These are phyloP conservation scores for Drosophila limbata DNA, from an alignment of 2,888 invertebrate species.

Conservation along the genomic window DNA sequence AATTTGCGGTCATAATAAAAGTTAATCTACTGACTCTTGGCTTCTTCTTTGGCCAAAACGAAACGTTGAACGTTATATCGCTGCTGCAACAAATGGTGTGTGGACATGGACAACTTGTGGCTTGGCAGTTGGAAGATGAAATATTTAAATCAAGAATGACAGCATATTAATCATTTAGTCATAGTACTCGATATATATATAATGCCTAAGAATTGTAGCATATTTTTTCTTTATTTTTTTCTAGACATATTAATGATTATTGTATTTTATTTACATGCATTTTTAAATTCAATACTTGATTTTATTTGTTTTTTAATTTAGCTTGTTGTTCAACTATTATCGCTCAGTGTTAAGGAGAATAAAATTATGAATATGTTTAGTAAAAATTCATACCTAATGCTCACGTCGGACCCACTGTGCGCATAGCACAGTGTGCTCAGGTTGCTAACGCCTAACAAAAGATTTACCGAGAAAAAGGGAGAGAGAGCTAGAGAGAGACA, in stretches of 20 bases:
- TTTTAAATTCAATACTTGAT: neutral
- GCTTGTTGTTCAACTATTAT: neutral
- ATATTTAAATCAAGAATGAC: no score
- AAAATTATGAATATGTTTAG: conserved; percentile 29
- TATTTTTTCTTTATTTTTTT: no score
- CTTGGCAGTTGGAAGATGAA: conserved; percentile 4
- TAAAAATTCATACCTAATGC: neutral
- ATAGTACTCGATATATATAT: conserved; percentile 3
- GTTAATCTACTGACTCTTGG: conserved; percentile 82
- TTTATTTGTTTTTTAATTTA: neutral
- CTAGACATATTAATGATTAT: no score
- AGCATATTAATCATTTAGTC: no score
- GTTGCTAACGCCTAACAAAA: neutral
- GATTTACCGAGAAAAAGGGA: neutral
- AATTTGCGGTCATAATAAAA: conserved; percentile 84
- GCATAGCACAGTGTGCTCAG: conserved; percentile 21
- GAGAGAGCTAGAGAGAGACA: conserved; percentile 2
- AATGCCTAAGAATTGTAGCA: no score
- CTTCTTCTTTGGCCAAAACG: conserved; percentile 35
- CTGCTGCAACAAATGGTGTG: conserved; percentile 55
- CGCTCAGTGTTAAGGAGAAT: neutral
- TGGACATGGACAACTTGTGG: conserved; percentile 19
- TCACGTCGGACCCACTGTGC: conserved; percentile 39
- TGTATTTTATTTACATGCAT: no score
- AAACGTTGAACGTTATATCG: conserved; percentile 15